Base-by-base conservation (phyloP, 2,888 invertebrate species). In the Crioceris asparagi region DNA sequence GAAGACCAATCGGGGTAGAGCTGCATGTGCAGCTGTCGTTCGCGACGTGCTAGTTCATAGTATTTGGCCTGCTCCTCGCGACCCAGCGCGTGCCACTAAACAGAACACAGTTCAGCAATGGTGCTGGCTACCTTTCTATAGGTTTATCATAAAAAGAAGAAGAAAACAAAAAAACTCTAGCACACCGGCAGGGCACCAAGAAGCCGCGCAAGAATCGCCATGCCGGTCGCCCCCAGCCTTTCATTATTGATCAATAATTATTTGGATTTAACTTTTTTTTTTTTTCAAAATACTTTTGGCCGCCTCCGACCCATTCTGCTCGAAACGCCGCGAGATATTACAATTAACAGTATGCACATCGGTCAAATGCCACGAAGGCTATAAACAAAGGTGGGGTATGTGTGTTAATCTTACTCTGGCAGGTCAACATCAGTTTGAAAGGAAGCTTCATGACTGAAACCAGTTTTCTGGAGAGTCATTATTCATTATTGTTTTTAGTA, bases 31-130 rank as follows among this genome's bases (percentile, higher is more conserved):
- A 94, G 84, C 75, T 97, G 94, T 70, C 97, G 83, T 77, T 98
- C 98, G 77, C 94, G 92, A 66, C 96, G 80, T 70, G 97, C 97
- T 83, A 96, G 92, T 79, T 97, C 96, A 80, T 97, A 98, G 84
- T 98, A 98, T 77, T 96, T 96, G 74, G 93, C 90, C 78, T 98
- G 98, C 77, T 98, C 97, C 75, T 94, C 93, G 71, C 96, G 85
- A 71, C 92, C 90, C 77, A 99, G 82, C 70, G 93, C 92, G 79
- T 98, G 98, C 98, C 98, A 98, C 93, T 96, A 74, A 70, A 66
- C 60, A 62, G 40, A 60, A 57, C 51, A 60, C 47, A 57, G 52
- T 58, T 16, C 55, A 60, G 54, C 54, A 55, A 49, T 40, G 45
- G 15, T 27, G 27, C 14, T 27, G 15, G 27, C 12, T 15, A 15